These are phyloP conservation scores for Hirundo rustica DNA, from an alignment of 2,797 vertebrate genomes.

Conservation along the genomic window DNA sequence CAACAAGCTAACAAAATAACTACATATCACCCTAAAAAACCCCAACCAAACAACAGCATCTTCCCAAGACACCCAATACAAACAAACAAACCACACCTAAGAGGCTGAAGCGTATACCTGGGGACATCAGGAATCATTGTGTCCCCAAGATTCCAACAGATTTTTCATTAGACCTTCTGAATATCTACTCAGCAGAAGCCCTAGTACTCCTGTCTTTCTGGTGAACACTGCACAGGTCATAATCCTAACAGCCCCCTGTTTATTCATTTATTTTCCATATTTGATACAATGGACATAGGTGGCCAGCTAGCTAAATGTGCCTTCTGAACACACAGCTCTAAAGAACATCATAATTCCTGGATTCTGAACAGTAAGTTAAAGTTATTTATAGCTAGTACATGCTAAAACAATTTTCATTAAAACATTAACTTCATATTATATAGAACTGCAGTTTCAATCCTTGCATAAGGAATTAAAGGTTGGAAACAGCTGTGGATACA, in stretches of 20 bases:
- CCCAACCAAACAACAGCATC: background rate
- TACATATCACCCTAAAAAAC: background rate
- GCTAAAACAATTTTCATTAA: background rate
- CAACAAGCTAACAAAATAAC: background rate
- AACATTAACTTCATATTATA: background rate
- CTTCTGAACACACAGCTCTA: background rate
- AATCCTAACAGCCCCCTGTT: background rate
- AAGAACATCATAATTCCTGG: background rate
- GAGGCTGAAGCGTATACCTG: background rate
- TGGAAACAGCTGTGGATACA: background rate
- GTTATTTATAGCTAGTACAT: background rate
- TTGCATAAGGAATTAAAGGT: background rate
- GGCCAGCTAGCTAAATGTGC: background rate
- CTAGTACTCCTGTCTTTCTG: background rate
- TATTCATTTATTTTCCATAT: background rate
- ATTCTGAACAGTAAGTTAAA: background rate
- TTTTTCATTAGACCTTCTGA: background rate
- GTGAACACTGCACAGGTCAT: background rate
- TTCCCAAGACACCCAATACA: background rate
- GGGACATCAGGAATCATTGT: background rate
- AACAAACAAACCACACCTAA: background rate
- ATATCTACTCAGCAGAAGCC: background rate
- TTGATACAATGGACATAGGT: fast-evolving
- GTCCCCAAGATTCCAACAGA: background rate
- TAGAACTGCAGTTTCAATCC: background rate